Evolutionary conservation across 2,113 vertebrate species (phyloP), one percentile per base, ranked within the genome.

Genomic region (Phodopus roborovskii): DNA sequence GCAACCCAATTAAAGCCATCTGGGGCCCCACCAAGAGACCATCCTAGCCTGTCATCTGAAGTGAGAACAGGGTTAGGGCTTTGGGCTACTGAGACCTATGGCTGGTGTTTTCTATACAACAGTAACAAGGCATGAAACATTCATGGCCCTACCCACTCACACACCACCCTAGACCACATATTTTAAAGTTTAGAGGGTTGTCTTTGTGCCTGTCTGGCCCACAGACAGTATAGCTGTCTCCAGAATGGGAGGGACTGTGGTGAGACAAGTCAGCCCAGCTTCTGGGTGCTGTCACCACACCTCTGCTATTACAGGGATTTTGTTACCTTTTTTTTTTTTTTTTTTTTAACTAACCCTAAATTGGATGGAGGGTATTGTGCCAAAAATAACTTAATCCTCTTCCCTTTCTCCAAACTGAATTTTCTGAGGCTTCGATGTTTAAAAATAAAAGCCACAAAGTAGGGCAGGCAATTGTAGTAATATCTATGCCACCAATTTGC

Each of bases 391-490:
- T 75, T 88, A 66, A 96, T 95, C 71, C 86, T 92, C 88, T 90
- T 93, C 84, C 79, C 60, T 81, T 79, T 92, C 68, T 90, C 90
- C 48, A 89, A 85, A 94, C 71, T 86, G 90, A 75, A 92, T 94
- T 92, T 96, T 92, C 90, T 92, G 91, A 95, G 48, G 83, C 70
- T 97, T 73, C 94, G 71, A 30, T 39, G 75, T 96, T 96, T 94
- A 97, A 97, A 96, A 96, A 97, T 97, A 95, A 83, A 93, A 91
- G 92, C 74, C 86, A 94, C 6, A 88, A 97, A 97, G 92, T 90
- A 96, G 95, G 97, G 58, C 96, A 94, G 85, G 83, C 78, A 36
- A 58, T 30, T 89, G 93, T 93, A 81, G 93, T 95, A 95, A 90
- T 81, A 73, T 42, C n/a, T 17, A 62, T 84, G 88, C 90, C 84